Percentiles rank a stretch among this genome's conserved stretches.
These are phyloP conservation scores for Fregata magnificens DNA, from an alignment of 2,113 vertebrate species.

Conservation along the genomic window DNA sequence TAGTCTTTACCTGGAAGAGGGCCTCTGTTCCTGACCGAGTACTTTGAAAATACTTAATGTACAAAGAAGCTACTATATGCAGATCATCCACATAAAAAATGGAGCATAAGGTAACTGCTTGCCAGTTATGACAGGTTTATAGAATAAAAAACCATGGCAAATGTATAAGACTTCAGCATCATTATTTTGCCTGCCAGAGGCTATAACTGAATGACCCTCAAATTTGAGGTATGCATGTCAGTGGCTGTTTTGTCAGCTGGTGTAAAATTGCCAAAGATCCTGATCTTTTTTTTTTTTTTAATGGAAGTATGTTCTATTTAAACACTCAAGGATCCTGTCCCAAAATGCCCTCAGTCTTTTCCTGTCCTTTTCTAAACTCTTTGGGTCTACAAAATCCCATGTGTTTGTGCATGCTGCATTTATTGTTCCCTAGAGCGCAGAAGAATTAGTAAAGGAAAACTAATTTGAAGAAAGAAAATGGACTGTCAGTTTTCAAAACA, in stretches of 20 bases:
- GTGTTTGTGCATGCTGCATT: neutral
- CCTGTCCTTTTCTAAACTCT: neutral
- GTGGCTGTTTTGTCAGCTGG: neutral
- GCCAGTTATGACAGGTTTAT: neutral
- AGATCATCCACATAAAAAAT: neutral
- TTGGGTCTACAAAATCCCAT: neutral
- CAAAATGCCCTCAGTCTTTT: neutral
- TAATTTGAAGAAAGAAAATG: neutral
- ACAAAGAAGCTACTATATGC: neutral
- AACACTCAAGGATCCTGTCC: neutral
- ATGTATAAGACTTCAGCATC: neutral
- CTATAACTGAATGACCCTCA: neutral
- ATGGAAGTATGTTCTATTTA: neutral
- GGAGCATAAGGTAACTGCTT: neutral
- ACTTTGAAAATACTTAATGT: neutral
- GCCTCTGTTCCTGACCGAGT: neutral
- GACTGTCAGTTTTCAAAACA: neutral
- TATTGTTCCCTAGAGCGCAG: neutral
- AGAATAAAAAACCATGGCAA: neutral
- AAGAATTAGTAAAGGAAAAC: conserved; percentile 9
- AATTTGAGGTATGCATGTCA: neutral
- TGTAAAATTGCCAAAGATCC: neutral
- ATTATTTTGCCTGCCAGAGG: neutral
- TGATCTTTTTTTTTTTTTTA: neutral
- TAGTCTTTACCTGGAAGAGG: neutral